These are phyloP conservation scores for Euphonia xanthogaster DNA, from an alignment of 2,797 vertebrate genomes.

Conservation along the genomic window DNA sequence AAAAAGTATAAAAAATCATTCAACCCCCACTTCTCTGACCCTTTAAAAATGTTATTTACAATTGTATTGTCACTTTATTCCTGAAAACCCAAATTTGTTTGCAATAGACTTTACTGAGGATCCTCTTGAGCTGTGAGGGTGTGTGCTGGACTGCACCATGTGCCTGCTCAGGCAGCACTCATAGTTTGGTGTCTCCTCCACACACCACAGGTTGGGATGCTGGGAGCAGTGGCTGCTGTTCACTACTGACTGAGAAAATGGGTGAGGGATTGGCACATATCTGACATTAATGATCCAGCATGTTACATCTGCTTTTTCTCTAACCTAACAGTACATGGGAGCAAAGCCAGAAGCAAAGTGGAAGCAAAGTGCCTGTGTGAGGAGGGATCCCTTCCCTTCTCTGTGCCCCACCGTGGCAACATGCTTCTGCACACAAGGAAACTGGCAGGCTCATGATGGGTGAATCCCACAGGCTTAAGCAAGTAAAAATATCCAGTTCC, in stretches of 20 bases:
- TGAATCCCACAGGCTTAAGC: background rate
- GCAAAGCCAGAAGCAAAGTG: background rate
- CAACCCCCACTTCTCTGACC: background rate
- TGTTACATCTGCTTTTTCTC: background rate
- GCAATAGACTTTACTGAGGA: background rate
- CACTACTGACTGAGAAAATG: background rate
- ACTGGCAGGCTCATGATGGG: accelerated
- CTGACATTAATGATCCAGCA: background rate
- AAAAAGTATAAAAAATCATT: background rate
- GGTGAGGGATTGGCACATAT: background rate
- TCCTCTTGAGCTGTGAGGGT: background rate
- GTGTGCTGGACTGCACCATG: background rate
- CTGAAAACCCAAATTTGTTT: background rate
- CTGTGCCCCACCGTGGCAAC: accelerated
- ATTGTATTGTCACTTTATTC: background rate
- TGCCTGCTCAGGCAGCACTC: background rate
- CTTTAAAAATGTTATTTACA: background rate
- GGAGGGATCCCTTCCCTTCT: background rate
- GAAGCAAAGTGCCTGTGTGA: background rate
- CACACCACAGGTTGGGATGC: accelerated
- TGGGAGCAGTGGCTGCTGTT: background rate
- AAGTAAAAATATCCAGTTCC: background rate
- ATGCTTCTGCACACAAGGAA: accelerated
- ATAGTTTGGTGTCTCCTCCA: background rate
- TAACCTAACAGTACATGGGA: background rate